phyloP scores from a whole-genome alignment of 2,888 invertebrate genomes.

The Campoplex nolae region DNA sequence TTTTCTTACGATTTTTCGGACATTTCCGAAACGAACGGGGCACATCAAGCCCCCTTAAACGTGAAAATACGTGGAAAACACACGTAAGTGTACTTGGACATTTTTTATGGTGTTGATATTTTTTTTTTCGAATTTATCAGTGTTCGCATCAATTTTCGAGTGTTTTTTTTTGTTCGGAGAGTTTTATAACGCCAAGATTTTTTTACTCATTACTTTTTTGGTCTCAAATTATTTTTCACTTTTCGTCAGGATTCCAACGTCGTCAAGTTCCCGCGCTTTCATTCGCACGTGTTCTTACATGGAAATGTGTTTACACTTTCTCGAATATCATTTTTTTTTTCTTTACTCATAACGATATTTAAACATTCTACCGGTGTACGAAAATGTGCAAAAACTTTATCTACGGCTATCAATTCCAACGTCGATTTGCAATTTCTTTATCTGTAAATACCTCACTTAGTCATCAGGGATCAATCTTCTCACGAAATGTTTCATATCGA shows the following conservation, averaged over 20 bases:
- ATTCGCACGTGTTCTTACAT: not conserved
- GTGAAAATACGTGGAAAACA: constrained; percentile 46
- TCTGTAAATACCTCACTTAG: constrained; percentile 53
- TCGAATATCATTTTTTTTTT: not conserved
- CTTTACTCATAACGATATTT: not conserved
- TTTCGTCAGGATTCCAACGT: not conserved
- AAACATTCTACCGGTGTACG: not conserved
- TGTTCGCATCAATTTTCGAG: not conserved
- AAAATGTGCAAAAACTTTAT: not conserved
- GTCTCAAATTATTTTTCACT: not conserved
- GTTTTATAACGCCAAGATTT: no score
- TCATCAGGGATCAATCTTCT: constrained; percentile 37
- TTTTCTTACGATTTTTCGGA: constrained; percentile 23
- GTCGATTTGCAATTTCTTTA: constrained; percentile 31
- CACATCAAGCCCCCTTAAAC: not conserved
- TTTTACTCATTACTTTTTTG: not conserved
- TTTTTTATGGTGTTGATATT: not conserved
- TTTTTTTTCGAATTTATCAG: not conserved
- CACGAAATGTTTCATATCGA: constrained; percentile 52
- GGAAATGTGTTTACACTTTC: not conserved
- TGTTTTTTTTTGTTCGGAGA: not conserved
- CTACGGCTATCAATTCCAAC: not conserved
- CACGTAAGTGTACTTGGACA: constrained; percentile 42
- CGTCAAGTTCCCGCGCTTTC: constrained; percentile 23
- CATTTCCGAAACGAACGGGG: not conserved